phyloP scores from a whole-genome alignment of 2,888 invertebrate genomes.

The Tridacna gigas region DNA sequence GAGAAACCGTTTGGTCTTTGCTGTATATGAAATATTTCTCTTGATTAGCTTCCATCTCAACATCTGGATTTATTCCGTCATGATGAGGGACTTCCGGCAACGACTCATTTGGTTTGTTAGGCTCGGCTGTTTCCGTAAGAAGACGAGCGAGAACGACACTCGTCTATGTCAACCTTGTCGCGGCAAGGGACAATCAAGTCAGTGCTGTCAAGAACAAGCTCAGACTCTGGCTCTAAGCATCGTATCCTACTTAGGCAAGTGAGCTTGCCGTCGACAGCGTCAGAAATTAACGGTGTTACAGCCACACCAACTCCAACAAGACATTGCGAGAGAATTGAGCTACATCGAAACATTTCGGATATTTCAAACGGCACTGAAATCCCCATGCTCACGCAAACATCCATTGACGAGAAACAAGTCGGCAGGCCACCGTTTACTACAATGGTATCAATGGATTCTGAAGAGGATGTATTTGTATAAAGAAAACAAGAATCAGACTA shows the following conservation, averaged over 20 bases:
- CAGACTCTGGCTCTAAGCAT: not conserved
- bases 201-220: slow-evolving; percentile 4
- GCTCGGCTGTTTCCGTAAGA: slow-evolving; percentile 25
- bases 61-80: slow-evolving; percentile 61
- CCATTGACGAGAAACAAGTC: not conserved
- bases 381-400: not conserved
- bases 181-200: not conserved
- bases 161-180: not conserved
- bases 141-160: not conserved
- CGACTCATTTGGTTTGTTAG: slow-evolving; percentile 28
- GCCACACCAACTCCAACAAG: not conserved
- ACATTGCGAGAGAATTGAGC: too few species aligned
- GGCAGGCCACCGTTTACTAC: too few species aligned
- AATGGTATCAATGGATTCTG: slow-evolving; percentile 1
- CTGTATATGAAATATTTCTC: slow-evolving; percentile 45
- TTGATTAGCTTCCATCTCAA: slow-evolving; percentile 52
- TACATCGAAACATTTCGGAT: not conserved
- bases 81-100: slow-evolving; percentile 59
- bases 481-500: too few species aligned
- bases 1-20: slow-evolving; percentile 36
- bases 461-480: slow-evolving; percentile 14
- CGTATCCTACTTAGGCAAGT: not conserved
- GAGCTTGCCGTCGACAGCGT: not conserved
- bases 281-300: not conserved
- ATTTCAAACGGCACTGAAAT: slow-evolving; percentile 4